Evolutionary conservation across 2,888 invertebrate genomes (phyloP).

Genomic region (Dendrolimus pini): DNA sequence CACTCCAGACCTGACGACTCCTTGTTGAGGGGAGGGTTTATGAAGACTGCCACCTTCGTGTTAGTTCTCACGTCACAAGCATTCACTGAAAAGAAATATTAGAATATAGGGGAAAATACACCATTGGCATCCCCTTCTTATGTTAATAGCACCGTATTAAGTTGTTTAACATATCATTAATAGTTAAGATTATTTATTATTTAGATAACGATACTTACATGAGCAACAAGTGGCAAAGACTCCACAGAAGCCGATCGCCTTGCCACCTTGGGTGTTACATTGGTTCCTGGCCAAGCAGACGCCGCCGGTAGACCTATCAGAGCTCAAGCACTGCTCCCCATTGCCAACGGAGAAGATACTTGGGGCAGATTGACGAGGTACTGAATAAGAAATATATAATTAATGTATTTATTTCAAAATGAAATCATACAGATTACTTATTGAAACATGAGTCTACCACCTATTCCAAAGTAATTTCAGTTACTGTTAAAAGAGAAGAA

Average conservation of each 20-base stretch:
- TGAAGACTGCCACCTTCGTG: slow-evolving; percentile 62
- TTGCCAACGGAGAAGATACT: slow-evolving; percentile 61
- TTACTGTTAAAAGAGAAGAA: too few species aligned
- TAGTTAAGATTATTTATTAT: too few species aligned
- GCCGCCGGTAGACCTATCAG: slow-evolving; percentile 56
- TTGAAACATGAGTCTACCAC: too few species aligned
- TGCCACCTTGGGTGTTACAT: slow-evolving; percentile 72
- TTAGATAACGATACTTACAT: slow-evolving; percentile 35
- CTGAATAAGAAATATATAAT: slow-evolving; percentile 20
- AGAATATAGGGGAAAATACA: slow-evolving; percentile 10
- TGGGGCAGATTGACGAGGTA: slow-evolving; percentile 39
- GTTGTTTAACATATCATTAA: too few species aligned
- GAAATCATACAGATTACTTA: too few species aligned
- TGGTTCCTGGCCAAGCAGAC: slow-evolving; percentile 71
- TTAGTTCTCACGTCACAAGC: slow-evolving; percentile 62
- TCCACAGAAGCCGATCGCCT: slow-evolving; percentile 67
- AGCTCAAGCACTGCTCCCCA: slow-evolving; percentile 56
- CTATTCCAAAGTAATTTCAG: too few species aligned
- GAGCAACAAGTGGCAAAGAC: slow-evolving; percentile 71
- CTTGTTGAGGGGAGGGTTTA: slow-evolving; percentile 59
- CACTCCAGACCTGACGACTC: slow-evolving; percentile 66
- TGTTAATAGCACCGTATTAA: too few species aligned
- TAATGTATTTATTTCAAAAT: too few species aligned
- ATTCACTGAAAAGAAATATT: slow-evolving; percentile 43
- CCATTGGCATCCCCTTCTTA: too few species aligned